Evolutionary conservation across 2,797 vertebrate genomes (phyloP).

Genomic region (Cryptoprocta ferox): DNA sequence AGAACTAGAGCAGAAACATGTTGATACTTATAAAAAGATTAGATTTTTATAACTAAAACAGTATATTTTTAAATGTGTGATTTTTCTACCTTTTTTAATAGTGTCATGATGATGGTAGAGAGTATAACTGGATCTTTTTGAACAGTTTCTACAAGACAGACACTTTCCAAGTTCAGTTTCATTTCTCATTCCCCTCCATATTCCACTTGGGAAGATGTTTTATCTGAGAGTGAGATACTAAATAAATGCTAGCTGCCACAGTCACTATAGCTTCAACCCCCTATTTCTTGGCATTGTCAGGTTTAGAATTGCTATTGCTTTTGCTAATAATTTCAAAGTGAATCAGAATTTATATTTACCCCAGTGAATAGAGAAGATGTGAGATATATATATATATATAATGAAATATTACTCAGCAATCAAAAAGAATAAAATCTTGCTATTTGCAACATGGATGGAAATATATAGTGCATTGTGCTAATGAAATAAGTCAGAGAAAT

Average conservation of each 20-base stretch:
- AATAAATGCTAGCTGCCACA: background rate
- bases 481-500: no score
- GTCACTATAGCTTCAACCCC: background rate
- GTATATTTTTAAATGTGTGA: background rate
- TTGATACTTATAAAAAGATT: background rate
- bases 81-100: background rate
- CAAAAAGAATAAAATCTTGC: no score
- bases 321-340: conserved; percentile 26
- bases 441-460: no score
- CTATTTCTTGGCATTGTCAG: background rate
- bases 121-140: background rate
- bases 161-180: background rate
- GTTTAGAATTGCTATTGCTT: background rate
- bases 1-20: background rate
- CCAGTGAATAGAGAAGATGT: background rate
- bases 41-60: background rate
- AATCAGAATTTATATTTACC: conserved; percentile 24
- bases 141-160: background rate
- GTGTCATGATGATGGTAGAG: background rate
- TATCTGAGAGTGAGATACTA: background rate
- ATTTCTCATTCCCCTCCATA: conserved; percentile 8
- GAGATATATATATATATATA: no score
- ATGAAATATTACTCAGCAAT: no score
- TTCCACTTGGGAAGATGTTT: background rate
- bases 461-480: no score